Evolutionary conservation across 2,888 invertebrate species (phyloP), one percentile per base, ranked within the genome.

Genomic region (Aradus depressus): DNA sequence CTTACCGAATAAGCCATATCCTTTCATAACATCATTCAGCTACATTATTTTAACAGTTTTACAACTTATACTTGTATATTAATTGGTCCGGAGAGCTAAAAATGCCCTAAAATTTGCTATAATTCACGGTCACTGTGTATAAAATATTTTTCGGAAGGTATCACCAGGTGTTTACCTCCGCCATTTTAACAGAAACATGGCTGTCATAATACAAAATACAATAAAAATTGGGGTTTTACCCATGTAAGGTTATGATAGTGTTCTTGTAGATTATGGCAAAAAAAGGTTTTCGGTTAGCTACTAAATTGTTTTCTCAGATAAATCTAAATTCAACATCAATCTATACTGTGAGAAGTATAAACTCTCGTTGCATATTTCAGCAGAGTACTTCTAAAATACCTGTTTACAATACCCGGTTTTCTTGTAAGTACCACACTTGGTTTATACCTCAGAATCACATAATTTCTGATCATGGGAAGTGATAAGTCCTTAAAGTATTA

Each of bases 1-100:
- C 57, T 53, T 57, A 55, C 57, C 57, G 57, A 57, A 50, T 57
- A 54, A 41, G 57, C 57, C 57, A 57, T 57, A 48, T 56, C 54
- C 53, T 51, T 50, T 44, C n/a, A n/a, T n/a, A 34, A 47, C 25
- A 35, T 37, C 38, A 18, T 31, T 37, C 35, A 47, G 35, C 47
- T 47, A 47, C 47, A 47, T 47, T 47, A 47, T 47, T 47, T 18
- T n/a, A n/a, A n/a, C n/a, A n/a, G n/a, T n/a, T n/a, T n/a, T n/a
- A n/a, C n/a, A n/a, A n/a, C n/a, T n/a, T n/a, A n/a, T n/a, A n/a
- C n/a, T n/a, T n/a, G n/a, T n/a, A n/a, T n/a, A n/a, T n/a, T n/a
- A n/a, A n/a, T n/a, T n/a, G n/a, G n/a, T n/a, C n/a, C n/a, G n/a
- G n/a, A n/a, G n/a, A n/a, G n/a, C n/a, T n/a, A n/a, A n/a, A n/a